Conservation (phyloP, 2,113 vertebrate genomes). For the Gallinago paraguaiae region DNA sequence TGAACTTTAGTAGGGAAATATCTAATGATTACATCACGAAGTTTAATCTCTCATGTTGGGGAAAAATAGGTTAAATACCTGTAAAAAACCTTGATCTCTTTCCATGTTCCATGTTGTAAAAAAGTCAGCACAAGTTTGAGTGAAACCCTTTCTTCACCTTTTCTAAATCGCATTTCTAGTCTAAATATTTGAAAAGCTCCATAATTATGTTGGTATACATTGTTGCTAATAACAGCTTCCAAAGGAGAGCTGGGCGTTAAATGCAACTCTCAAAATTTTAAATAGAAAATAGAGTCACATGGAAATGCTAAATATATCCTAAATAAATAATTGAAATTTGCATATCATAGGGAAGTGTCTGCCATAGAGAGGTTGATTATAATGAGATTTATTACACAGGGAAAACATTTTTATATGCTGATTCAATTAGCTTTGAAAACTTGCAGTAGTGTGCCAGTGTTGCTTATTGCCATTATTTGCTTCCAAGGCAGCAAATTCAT, state of each 20-base stretch:
- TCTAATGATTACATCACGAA: not conserved
- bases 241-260: not conserved
- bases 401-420: constrained; percentile 34
- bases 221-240: not conserved
- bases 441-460: not conserved
- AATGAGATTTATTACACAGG: constrained; percentile 31
- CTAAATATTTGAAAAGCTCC: not conserved
- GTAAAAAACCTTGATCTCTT: not conserved
- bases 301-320: constrained; percentile 31
- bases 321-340: constrained; percentile 60
- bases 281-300: not conserved
- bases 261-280: not conserved
- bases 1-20: not conserved
- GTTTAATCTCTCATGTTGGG: not conserved
- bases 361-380: not conserved
- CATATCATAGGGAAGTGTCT: constrained; percentile 28
- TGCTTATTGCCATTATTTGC: not conserved
- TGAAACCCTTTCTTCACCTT: not conserved
- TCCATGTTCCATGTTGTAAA: not conserved
- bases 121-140: not conserved
- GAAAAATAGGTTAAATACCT: not conserved
- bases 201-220: not conserved
- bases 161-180: not conserved
- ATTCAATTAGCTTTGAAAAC: constrained; percentile 51
- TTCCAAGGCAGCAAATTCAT: not conserved